Evolutionary conservation across 2,797 vertebrate genomes (phyloP), one percentile per base, ranked within the genome.

Genomic region (Astyanax mexicanus): DNA sequence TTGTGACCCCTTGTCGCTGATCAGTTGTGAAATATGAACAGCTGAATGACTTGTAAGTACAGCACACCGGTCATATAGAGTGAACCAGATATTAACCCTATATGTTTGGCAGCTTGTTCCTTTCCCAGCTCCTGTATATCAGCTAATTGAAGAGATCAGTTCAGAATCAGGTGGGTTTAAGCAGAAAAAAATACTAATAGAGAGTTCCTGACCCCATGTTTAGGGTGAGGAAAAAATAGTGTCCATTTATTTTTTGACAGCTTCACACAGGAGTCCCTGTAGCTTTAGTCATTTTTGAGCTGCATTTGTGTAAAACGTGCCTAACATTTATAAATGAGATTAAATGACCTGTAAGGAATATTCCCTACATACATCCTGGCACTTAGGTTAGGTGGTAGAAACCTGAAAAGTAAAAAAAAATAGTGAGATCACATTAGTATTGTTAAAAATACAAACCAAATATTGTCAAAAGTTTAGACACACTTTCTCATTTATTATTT

Each of bases 311-410:
- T 51, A 44, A 62, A 79, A 62, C 17, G 19, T 25, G 69, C n/a
- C 61, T 54, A 32, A 51, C 17, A 6, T 57, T 71, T 19, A 76
- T 65, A 67, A 57, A 62, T 44, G n/a, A n/a, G n/a, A n/a, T n/a
- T n/a, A n/a, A n/a, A n/a, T n/a, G n/a, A n/a, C n/a, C n/a, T n/a
- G n/a, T 57, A 61, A 9, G 54, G 37, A 61, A 52, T 62, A 27
- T 45, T 52, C 21, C 27, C 60, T 55, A 27, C 38, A 72, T 10
- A 40, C 52, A 19, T 19, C n/a, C 10, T 13, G 54, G 19, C 21
- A 45, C 66, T 55, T 45, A 69, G 44, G 6, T 60, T 76, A 82
- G 66, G 42, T 40, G 29, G 35, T 68, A 71, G 58, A 55, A 29
- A 11, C n/a, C n/a, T n/a, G n/a, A n/a, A n/a, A n/a, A n/a, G n/a